Evolutionary conservation across 2,113 vertebrate genomes (phyloP).

Genomic region (Speoplatyrhinus poulsoni): DNA sequence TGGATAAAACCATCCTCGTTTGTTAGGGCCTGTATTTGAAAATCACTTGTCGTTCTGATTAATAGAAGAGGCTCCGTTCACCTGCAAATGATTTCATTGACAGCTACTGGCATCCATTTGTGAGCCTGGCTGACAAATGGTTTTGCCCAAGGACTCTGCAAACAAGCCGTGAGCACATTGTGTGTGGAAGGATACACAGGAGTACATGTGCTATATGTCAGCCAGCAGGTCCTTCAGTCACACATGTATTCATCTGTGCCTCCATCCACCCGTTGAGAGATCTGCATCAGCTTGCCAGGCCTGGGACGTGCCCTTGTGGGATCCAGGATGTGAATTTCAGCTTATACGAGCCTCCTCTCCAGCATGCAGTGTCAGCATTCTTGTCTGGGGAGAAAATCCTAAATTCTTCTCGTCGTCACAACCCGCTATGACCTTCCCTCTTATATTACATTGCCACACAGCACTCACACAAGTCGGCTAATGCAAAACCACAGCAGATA

Average conservation of each 20-base stretch:
- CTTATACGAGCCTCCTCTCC: conserved; percentile 55
- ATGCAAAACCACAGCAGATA: conserved; percentile 50
- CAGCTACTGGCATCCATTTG: no score
- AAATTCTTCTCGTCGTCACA: conserved; percentile 38
- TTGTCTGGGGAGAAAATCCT: conserved; percentile 59
- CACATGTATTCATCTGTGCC: conserved; percentile 4
- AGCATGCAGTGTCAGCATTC: conserved; percentile 64
- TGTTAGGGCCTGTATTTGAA: no score
- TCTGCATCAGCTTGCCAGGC: conserved; percentile 32
- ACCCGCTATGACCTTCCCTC: conserved; percentile 54
- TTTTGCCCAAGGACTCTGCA: no score
- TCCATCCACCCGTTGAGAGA: not conserved
- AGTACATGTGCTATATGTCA: not conserved
- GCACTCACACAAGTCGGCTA: conserved; percentile 20
- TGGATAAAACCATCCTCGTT: no score
- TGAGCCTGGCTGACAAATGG: no score
- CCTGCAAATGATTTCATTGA: no score
- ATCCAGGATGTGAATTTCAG: conserved; percentile 61
- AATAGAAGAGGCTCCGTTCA: no score
- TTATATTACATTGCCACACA: conserved; percentile 57
- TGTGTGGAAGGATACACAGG: not conserved
- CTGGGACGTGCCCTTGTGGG: conserved; percentile 58
- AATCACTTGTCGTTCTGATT: no score
- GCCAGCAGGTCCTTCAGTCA: not conserved
- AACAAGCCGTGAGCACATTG: not conserved